phyloP scores from a whole-genome alignment of 2,797 vertebrate species.

The Gobio occitaniae region DNA sequence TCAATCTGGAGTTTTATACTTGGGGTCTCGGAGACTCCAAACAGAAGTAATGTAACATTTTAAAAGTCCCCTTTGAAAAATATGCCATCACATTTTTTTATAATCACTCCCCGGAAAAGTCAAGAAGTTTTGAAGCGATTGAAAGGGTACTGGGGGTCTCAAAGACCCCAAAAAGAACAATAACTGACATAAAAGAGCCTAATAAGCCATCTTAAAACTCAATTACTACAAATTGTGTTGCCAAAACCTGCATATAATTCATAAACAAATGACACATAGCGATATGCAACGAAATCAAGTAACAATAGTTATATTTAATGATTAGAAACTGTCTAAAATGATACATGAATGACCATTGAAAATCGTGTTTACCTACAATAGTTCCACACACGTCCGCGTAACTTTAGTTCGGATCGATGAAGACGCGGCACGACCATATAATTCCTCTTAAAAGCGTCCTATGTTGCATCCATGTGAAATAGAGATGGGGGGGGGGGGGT shows the following conservation, averaged over 20 bases:
- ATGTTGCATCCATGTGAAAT: conserved; percentile 61
- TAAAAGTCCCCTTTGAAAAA: neutral
- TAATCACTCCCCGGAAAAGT: neutral
- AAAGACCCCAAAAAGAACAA: neutral
- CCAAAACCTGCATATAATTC: neutral
- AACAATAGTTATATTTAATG: neutral
- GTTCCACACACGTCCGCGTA: conserved; percentile 44
- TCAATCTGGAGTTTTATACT: neutral
- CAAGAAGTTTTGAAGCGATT: neutral
- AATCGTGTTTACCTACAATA: conserved; percentile 48
- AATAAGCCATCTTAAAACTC: neutral
- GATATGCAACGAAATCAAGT: neutral
- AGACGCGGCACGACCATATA: conserved; percentile 59
- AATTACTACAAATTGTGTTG: neutral
- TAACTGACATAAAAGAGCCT: neutral
- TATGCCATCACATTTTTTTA: neutral
- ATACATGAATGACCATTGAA: neutral
- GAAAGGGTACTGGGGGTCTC: neutral
- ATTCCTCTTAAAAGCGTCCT: conserved; percentile 57
- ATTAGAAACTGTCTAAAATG: neutral
- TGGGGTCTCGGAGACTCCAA: too few species aligned
- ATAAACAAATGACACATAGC: neutral
- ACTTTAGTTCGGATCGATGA: conserved; percentile 57
- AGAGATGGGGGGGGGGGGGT: neutral
- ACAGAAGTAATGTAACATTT: neutral